A percentile compares a stretch with the other conserved stretches of the same genome.
phyloP scores from a whole-genome alignment of 2,888 invertebrate genomes.

The Lochmaea crataegi region DNA sequence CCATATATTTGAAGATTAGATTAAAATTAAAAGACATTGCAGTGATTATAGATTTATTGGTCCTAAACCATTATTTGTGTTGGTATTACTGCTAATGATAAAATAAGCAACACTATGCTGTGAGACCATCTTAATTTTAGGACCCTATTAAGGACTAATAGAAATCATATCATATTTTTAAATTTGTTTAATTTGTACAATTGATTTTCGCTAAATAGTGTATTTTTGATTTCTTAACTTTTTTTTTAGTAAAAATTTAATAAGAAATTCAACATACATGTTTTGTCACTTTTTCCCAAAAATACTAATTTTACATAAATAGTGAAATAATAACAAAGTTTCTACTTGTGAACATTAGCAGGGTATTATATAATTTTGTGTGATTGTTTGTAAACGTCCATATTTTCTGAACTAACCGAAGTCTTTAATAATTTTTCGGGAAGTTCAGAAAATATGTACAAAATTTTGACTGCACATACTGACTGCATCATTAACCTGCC shows the following conservation, averaged over 20 bases:
- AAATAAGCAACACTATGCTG: slow-evolving; percentile 16
- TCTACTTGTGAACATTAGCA: slow-evolving; percentile 57
- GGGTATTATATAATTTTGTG: slow-evolving; percentile 58
- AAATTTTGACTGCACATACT: slow-evolving; percentile 59
- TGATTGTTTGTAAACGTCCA: slow-evolving; percentile 59
- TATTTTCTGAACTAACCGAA: slow-evolving; percentile 53
- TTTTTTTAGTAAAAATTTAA: background rate
- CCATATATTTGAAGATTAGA: slow-evolving; percentile 33
- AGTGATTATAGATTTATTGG: slow-evolving; percentile 33
- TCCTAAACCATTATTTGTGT: slow-evolving; percentile 35
- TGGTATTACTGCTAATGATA: slow-evolving; percentile 39
- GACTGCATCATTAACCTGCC: slow-evolving; percentile 61
- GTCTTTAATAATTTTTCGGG: slow-evolving; percentile 40
- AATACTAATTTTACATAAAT: slow-evolving; percentile 38
- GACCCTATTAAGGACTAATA: slow-evolving; percentile 34
- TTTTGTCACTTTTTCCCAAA: slow-evolving; percentile 5
- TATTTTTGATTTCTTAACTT: background rate
- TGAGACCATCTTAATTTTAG: slow-evolving; percentile 23
- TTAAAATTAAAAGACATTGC: slow-evolving; percentile 12
- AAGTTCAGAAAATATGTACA: slow-evolving; percentile 57
- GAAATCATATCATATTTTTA: slow-evolving; percentile 40
- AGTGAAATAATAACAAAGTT: slow-evolving; percentile 29
- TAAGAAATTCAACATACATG: slow-evolving; percentile 1
- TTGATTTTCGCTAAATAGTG: background rate
- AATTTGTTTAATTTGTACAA: slow-evolving; percentile 8